A percentile compares a stretch with the other conserved stretches of the same genome.
These are phyloP conservation scores for Nansenia antarctica DNA, from an alignment of 2,113 vertebrate species.

Conservation along the genomic window DNA sequence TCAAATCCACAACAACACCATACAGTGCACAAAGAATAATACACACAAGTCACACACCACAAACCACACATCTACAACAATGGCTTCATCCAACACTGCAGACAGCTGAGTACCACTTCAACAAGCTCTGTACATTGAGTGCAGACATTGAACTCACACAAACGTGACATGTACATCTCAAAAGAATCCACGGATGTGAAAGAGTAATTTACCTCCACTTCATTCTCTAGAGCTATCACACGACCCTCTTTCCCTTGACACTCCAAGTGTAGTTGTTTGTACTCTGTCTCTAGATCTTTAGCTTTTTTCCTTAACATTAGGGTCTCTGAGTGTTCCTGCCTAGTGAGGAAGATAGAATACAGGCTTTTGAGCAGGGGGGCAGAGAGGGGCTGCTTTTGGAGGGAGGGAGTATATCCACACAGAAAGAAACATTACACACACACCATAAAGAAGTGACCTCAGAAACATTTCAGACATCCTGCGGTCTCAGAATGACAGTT, in stretches of 20 bases:
- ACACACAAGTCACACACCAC: conserved; percentile 18
- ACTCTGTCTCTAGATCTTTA: conserved; percentile 82
- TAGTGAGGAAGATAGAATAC: conserved; percentile 64
- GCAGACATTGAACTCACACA: conserved; percentile 60
- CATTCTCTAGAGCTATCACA: conserved; percentile 77
- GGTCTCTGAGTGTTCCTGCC: conserved; percentile 80
- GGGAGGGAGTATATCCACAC: conserved; percentile 34
- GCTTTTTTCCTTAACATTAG: conserved; percentile 82
- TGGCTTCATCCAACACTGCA: conserved; percentile 50
- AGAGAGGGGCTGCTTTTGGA: conserved; percentile 7
- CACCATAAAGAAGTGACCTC: no score
- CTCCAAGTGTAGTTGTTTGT: conserved; percentile 82
- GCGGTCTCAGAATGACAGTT: background rate
- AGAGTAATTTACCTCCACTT: conserved; percentile 76
- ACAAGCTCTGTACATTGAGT: conserved; percentile 20
- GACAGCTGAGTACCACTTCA: conserved; percentile 42
- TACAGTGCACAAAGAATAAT: conserved; percentile 31
- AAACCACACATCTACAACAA: conserved; percentile 27
- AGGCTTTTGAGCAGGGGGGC: conserved; percentile 31
- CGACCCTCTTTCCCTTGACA: conserved; percentile 77
- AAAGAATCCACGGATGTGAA: conserved; percentile 43
- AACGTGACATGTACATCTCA: conserved; percentile 49
- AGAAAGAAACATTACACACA: conserved; percentile 28
- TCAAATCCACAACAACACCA: conserved; percentile 8
- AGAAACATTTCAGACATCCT: background rate